phyloP scores from a whole-genome alignment of 2,113 vertebrate genomes.

The Cephalopholis sonnerati region DNA sequence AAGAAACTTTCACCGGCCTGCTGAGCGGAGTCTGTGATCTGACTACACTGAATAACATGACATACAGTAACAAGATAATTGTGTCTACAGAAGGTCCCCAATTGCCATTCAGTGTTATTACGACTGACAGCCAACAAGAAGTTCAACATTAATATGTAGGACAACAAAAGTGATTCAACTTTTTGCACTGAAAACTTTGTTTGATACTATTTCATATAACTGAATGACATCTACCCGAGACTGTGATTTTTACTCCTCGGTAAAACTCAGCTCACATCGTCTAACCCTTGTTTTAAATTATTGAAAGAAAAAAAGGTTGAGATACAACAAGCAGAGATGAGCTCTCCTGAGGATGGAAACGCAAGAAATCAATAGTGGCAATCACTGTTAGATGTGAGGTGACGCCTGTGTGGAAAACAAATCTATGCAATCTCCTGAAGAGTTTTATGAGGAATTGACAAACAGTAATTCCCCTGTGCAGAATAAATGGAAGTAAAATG shows the following conservation, averaged over 20 bases:
- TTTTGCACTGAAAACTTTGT: slow-evolving; percentile 8
- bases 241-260: slow-evolving; percentile 7
- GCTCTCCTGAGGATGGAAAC: slow-evolving; percentile 10
- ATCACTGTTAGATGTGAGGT: slow-evolving; percentile 50
- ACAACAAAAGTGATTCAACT: not conserved
- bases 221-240: slow-evolving; percentile 30
- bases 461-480: slow-evolving; percentile 40
- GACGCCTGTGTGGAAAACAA: slow-evolving; percentile 56
- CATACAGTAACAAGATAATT: not conserved
- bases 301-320: slow-evolving; percentile 55
- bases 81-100: not conserved
- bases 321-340: slow-evolving; percentile 23
- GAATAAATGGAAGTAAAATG: slow-evolving; percentile 41
- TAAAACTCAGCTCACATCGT: slow-evolving; percentile 28
- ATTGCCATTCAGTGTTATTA: not conserved
- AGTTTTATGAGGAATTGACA: slow-evolving; percentile 42
- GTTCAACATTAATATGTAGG: slow-evolving; percentile 1
- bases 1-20: not conserved
- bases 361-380: slow-evolving; percentile 60
- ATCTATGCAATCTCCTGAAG: slow-evolving; percentile 52
- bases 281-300: slow-evolving; percentile 44
- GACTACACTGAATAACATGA: not conserved
- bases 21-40: not conserved
- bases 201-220: not conserved
- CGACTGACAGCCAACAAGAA: not conserved